phyloP scores from a whole-genome alignment of 2,113 vertebrate genomes.

The Oceanites oceanicus region DNA sequence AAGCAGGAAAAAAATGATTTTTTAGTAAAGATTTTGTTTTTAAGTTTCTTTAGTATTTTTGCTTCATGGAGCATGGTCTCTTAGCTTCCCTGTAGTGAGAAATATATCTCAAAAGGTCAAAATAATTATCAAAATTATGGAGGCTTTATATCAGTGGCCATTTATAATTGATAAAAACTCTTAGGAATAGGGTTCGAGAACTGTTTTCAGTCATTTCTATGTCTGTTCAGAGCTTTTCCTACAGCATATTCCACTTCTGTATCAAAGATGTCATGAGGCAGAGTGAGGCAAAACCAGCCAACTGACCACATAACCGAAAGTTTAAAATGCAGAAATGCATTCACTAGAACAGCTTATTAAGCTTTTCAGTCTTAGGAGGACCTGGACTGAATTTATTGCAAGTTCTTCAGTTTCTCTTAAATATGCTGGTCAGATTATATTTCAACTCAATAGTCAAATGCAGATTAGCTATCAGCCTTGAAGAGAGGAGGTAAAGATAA shows the following conservation, averaged over 20 bases:
- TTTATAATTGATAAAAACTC: background rate
- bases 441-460: background rate
- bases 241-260: background rate
- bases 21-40: background rate
- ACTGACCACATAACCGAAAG: background rate
- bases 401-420: background rate
- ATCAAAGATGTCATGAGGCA: background rate
- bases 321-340: background rate
- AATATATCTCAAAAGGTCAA: background rate
- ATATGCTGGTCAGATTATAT: background rate
- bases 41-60: background rate
- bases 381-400: background rate
- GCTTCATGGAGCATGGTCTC: background rate
- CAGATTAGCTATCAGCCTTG: background rate
- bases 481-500: background rate
- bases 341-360: background rate
- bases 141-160: background rate
- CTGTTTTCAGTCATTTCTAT: background rate
- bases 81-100: background rate
- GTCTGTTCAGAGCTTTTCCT: background rate
- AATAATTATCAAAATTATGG: background rate
- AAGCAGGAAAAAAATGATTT: rapidly evolving
- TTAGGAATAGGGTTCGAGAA: background rate
- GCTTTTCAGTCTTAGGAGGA: background rate
- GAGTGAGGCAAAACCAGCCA: background rate